phyloP scores from a whole-genome alignment of 2,888 invertebrate genomes.

The Cryptosula pallasiana region DNA sequence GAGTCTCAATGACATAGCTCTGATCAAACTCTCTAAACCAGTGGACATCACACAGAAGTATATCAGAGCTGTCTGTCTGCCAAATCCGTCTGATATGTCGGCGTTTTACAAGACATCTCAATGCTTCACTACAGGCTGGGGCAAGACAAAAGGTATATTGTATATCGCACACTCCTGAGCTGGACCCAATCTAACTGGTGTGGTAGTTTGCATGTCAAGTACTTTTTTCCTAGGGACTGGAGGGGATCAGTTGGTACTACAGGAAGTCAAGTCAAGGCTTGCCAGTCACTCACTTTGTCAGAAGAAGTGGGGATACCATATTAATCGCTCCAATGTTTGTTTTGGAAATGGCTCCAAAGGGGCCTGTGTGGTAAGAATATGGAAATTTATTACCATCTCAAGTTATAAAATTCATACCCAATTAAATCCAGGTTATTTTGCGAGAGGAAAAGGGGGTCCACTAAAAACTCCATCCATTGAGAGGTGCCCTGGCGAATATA shows the following conservation, averaged over 20 bases:
- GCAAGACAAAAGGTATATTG: no score
- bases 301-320: constrained; percentile 3
- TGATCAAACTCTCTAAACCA: constrained; percentile 16
- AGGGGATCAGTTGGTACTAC: no score
- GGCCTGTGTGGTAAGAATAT: constrained; percentile 13
- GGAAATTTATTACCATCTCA: no score
- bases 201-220: no score
- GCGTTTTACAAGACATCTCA: constrained; percentile 6
- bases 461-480: no score
- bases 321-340: constrained; percentile 14
- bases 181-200: no score
- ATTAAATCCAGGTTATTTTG: no score
- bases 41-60: not conserved
- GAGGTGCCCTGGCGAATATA: no score
- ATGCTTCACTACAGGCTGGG: constrained; percentile 25
- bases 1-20: constrained; percentile 21
- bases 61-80: constrained; percentile 9
- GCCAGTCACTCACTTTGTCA: not conserved
- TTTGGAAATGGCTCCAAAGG: constrained; percentile 24
- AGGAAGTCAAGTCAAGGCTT: not conserved
- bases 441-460: no score
- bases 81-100: not conserved
- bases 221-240: no score
- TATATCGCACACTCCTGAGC: no score
- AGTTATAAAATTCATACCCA: no score